phyloP scores from a whole-genome alignment of 2,888 invertebrate species.

The Eupithecia abbreviata region DNA sequence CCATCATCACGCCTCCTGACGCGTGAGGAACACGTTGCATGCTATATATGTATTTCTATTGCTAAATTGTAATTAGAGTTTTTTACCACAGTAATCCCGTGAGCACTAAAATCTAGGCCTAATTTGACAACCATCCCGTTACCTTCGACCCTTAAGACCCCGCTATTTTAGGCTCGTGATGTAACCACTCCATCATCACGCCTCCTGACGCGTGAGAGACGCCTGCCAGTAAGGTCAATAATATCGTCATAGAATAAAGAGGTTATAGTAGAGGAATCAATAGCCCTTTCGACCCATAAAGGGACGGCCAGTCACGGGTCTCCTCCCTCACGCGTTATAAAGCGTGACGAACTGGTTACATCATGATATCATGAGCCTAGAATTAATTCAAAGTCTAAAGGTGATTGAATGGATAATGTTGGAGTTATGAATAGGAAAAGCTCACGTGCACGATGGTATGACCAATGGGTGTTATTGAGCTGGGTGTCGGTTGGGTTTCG shows the following conservation, averaged over 20 bases:
- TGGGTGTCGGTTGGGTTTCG: background rate
- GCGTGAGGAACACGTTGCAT: too few species aligned
- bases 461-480: background rate
- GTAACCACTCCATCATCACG: background rate
- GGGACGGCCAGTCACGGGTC: background rate
- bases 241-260: background rate
- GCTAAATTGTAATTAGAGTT: too few species aligned
- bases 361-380: background rate
- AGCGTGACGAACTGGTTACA: background rate
- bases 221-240: background rate
- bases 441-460: background rate
- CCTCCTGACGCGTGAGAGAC: background rate
- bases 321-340: background rate
- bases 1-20: too few species aligned
- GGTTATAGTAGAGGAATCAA: background rate
- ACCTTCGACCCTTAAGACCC: too few species aligned
- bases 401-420: background rate
- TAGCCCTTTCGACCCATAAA: background rate
- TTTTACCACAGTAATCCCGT: too few species aligned
- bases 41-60: too few species aligned
- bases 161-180: background rate
- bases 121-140: too few species aligned
- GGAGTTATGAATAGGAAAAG: background rate
- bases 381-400: background rate
- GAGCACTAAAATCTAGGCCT: too few species aligned